Percentiles rank a stretch among this genome's conserved stretches.
These are phyloP conservation scores for Pteronotus mesoamericanus DNA, from an alignment of 2,797 vertebrate species.

Conservation along the genomic window DNA sequence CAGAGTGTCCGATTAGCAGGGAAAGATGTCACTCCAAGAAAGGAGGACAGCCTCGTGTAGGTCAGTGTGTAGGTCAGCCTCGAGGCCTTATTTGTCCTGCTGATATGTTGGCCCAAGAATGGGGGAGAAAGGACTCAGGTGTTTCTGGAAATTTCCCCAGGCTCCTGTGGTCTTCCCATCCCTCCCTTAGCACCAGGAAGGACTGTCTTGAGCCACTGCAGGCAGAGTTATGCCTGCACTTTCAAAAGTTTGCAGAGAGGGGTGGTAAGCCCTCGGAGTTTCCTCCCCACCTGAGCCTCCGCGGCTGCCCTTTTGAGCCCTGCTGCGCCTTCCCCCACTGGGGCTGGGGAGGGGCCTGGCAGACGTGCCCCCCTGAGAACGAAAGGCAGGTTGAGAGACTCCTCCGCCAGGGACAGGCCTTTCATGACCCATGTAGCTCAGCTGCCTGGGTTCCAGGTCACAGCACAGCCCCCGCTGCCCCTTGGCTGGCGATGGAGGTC, in stretches of 20 bases:
- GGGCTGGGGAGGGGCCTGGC: background rate
- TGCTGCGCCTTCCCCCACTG: fast-evolving
- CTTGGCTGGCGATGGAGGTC: background rate
- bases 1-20: background rate
- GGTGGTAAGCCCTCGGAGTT: background rate
- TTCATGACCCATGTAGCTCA: fast-evolving
- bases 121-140: background rate
- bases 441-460: background rate
- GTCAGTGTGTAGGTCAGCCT: too few species aligned
- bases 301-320: background rate
- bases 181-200: background rate
- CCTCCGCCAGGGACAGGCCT: background rate
- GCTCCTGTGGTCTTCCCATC: background rate
- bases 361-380: background rate
- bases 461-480: background rate
- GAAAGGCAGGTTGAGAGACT: background rate
- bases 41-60: too few species aligned
- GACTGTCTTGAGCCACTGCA: background rate
- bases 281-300: background rate
- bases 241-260: background rate
- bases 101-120: background rate
- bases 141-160: background rate
- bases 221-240: background rate
- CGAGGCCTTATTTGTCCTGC: background rate
- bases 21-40: background rate